Evolutionary conservation across 2,113 vertebrate species (phyloP).

Genomic region (Colossoma macropomum): DNA sequence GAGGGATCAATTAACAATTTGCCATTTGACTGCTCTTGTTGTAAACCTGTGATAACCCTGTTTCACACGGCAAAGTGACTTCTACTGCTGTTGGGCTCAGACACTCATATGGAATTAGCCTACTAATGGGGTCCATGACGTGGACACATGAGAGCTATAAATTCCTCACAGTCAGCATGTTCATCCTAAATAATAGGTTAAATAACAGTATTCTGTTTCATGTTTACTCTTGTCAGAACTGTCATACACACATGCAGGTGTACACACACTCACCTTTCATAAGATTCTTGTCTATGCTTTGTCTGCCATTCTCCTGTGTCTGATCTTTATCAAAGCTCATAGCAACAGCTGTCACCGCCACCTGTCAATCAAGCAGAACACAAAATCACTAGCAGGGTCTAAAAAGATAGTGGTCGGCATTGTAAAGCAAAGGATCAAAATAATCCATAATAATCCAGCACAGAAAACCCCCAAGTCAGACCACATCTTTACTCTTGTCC

Average conservation of each 20-base stretch:
- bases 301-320: constrained; percentile 80
- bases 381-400: neutral
- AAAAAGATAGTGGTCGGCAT: neutral
- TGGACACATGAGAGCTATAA: neutral
- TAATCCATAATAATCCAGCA: neutral
- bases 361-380: constrained; percentile 73
- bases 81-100: too few species aligned
- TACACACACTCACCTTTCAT: constrained; percentile 82
- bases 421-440: neutral
- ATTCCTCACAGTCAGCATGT: neutral
- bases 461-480: neutral
- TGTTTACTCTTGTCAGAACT: neutral
- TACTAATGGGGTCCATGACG: neutral
- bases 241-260: neutral
- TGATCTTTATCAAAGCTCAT: constrained; percentile 96
- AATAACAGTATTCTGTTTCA: neutral
- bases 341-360: constrained; percentile 95
- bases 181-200: neutral
- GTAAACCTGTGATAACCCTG: too few species aligned
- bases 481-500: neutral
- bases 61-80: too few species aligned
- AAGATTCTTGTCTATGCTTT: constrained; percentile 78
- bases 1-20: too few species aligned
- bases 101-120: too few species aligned
- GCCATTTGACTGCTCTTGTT: too few species aligned